Percentiles rank a stretch among this genome's conserved stretches.
Evolutionary conservation across 2,797 vertebrate species (phyloP).

Genomic region (Tadarida brasiliensis): DNA sequence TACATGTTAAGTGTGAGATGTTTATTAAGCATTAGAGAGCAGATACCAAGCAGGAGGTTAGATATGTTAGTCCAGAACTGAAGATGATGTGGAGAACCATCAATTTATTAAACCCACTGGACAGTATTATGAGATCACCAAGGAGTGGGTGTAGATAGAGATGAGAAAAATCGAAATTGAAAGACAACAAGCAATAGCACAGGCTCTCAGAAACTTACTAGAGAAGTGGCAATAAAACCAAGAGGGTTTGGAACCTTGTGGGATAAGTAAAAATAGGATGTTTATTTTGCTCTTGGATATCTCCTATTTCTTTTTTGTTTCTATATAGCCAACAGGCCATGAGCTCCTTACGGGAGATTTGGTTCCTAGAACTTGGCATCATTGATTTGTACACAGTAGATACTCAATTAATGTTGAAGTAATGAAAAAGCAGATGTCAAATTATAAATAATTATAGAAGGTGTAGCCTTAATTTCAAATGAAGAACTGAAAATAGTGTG

Average conservation of each 20-base stretch:
- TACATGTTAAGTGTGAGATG: background rate
- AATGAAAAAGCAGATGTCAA: background rate
- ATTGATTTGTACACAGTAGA: background rate
- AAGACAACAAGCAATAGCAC: background rate
- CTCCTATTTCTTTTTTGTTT: slow-evolving; percentile 25
- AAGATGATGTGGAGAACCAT: background rate
- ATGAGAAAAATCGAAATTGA: background rate
- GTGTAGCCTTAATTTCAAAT: background rate
- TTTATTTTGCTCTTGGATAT: background rate
- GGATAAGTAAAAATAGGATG: background rate
- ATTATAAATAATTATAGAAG: background rate
- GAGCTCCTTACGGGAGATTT: background rate
- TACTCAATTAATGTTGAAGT: background rate
- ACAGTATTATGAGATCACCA: background rate
- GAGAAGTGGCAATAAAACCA: background rate
- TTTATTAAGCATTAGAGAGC: background rate
- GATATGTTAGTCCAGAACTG: background rate
- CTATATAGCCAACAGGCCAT: background rate
- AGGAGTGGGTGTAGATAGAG: background rate
- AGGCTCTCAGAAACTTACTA: background rate
- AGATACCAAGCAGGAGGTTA: background rate
- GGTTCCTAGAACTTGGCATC: background rate
- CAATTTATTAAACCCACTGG: background rate
- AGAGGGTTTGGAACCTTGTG: background rate
- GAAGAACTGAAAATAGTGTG: background rate